Conservation (phyloP, 2,888 invertebrate genomes). For the Tachina fera region DNA sequence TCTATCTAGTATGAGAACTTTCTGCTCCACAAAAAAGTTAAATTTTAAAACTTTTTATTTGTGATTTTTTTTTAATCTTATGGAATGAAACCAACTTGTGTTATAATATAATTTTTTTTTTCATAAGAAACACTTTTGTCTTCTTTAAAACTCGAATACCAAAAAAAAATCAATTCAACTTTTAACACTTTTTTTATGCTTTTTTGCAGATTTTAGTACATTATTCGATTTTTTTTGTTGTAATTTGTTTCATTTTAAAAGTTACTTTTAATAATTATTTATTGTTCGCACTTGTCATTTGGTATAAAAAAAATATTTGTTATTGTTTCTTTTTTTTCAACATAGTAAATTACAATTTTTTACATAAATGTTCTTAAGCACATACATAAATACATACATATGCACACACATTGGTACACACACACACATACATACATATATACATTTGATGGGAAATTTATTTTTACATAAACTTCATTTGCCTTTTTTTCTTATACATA, state of each 20-base stretch:
- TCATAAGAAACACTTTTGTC: background rate
- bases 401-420: conserved; percentile 39
- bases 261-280: conserved; percentile 22
- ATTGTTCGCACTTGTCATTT: conserved; percentile 36
- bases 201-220: background rate
- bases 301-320: background rate
- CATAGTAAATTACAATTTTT: conserved; percentile 35
- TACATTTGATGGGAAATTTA: conserved; percentile 44
- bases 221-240: background rate
- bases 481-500: conserved; percentile 13
- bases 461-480: conserved; percentile 54
- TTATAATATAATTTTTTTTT: background rate
- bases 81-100: background rate
- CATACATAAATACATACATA: conserved; percentile 46
- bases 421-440: conserved; percentile 21
- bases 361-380: conserved; percentile 60
- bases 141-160: conserved; percentile 27
- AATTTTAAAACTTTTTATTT: no score
- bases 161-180: conserved; percentile 53
- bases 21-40: background rate
- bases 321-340: conserved; percentile 4
- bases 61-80: background rate
- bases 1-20: conserved; percentile 6
- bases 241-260: background rate
- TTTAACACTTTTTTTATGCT: background rate